These are phyloP conservation scores for Connochaetes taurinus DNA, from an alignment of 2,113 vertebrate species.

Conservation along the genomic window DNA sequence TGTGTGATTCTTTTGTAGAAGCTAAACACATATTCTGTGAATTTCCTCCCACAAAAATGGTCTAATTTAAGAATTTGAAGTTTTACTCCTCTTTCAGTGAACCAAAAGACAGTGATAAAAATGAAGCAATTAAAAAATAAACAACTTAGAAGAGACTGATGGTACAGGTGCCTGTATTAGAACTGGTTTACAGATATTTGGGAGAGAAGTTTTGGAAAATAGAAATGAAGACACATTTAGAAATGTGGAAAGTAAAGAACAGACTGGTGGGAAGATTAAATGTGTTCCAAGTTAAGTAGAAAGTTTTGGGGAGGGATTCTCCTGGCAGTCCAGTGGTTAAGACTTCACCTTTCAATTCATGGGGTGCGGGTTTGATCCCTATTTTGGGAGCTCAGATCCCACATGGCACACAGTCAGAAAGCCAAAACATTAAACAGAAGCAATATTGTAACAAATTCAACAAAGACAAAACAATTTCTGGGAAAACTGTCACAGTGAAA, in stretches of 20 bases:
- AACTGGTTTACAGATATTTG: not conserved
- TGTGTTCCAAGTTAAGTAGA: not conserved
- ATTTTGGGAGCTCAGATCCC: not conserved
- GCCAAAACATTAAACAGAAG: not conserved
- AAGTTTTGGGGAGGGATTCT: not conserved
- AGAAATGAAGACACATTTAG: not conserved
- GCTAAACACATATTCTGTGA: not conserved
- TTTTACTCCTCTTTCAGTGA: constrained; percentile 26
- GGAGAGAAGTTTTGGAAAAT: not conserved
- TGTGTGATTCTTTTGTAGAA: constrained; percentile 29
- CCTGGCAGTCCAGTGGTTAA: not conserved
- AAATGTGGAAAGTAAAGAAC: not conserved
- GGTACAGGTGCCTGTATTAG: not conserved
- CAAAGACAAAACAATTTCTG: not conserved
- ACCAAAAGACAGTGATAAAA: not conserved
- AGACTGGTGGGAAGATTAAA: not conserved
- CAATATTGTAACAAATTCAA: not conserved
- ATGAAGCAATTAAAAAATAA: not conserved
- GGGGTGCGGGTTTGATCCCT: not conserved
- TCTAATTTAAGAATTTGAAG: constrained; percentile 39
- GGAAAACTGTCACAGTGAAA: not conserved
- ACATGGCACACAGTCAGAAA: not conserved
- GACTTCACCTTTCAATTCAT: not conserved
- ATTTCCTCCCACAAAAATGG: constrained; percentile 28
- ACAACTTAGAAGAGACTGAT: not conserved